Conservation (phyloP, 2,113 vertebrate genomes). For the Enhydra lutris region DNA sequence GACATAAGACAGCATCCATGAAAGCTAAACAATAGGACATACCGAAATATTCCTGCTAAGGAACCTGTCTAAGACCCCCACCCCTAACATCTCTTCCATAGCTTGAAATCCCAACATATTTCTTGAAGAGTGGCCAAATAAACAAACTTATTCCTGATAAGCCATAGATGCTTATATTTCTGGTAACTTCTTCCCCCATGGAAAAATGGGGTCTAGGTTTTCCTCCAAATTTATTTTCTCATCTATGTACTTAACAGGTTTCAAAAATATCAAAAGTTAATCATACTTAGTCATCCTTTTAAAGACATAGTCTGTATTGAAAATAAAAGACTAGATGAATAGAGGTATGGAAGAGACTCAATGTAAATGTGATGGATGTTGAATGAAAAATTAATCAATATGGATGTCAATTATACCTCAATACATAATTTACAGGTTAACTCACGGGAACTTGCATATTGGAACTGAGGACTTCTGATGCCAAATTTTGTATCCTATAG, state of each 20-base stretch:
- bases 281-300: neutral
- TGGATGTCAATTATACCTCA: neutral
- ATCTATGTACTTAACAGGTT: slow-evolving; percentile 18
- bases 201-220: neutral
- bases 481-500: neutral
- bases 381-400: slow-evolving; percentile 22
- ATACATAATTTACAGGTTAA: slow-evolving; percentile 14
- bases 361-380: neutral
- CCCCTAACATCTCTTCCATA: neutral
- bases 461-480: neutral
- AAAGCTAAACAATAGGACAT: slow-evolving; percentile 42
- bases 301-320: neutral
- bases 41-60: neutral
- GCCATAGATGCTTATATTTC: neutral
- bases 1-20: neutral
- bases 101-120: slow-evolving; percentile 17
- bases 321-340: neutral
- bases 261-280: slow-evolving; percentile 25
- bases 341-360: neutral
- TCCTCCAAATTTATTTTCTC: slow-evolving; percentile 29
- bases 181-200: neutral
- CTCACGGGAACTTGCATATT: neutral
- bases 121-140: slow-evolving; percentile 3
- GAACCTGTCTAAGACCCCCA: neutral
- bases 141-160: slow-evolving; percentile 9